These are phyloP conservation scores for Heteromurus nitidus DNA, from an alignment of 2,888 invertebrate genomes.

Conservation along the genomic window DNA sequence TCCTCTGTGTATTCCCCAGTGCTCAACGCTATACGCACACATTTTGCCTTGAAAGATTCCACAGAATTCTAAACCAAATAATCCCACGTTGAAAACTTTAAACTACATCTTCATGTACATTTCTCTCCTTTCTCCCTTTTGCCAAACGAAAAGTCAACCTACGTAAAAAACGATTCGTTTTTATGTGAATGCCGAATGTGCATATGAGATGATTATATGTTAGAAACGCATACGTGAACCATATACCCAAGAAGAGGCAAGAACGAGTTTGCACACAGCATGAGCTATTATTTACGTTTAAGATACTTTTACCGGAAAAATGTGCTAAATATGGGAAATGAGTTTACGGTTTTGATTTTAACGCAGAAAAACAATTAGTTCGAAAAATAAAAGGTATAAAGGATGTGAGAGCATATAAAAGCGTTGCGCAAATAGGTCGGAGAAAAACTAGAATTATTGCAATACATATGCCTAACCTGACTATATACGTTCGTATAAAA, in stretches of 20 bases:
- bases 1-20: too few species aligned
- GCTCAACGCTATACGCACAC: too few species aligned
- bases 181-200: background rate
- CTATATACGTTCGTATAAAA: too few species aligned
- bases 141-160: conserved; percentile 55
- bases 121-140: conserved; percentile 26
- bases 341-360: background rate
- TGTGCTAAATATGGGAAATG: conserved; percentile 35
- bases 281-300: too few species aligned
- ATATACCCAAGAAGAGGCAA: too few species aligned
- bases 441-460: too few species aligned
- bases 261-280: conserved; percentile 29
- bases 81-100: conserved; percentile 57
- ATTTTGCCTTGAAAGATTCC: conserved; percentile 57
- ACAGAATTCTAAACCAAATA: conserved; percentile 48
- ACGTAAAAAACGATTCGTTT: too few species aligned
- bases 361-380: conserved; percentile 7
- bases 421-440: too few species aligned
- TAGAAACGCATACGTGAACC: too few species aligned
- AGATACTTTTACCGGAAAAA: conserved; percentile 41
- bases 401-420: too few species aligned
- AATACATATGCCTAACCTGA: too few species aligned
- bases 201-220: background rate
- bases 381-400: too few species aligned
- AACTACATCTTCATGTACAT: conserved; percentile 19